Evolutionary conservation across 2,113 vertebrate species (phyloP), one percentile per base, ranked within the genome.

Genomic region (Turnix velox): DNA sequence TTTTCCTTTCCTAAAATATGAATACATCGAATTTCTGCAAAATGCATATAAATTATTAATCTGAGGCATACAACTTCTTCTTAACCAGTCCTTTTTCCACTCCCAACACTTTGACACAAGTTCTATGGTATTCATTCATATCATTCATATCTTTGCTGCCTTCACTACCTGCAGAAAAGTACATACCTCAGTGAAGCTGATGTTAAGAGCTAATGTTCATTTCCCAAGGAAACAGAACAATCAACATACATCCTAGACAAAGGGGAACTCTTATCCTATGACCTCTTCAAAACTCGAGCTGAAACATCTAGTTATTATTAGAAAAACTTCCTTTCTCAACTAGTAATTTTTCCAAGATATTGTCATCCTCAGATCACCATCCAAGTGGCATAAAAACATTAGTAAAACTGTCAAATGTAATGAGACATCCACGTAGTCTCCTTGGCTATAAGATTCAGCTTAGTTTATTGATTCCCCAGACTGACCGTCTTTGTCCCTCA

Each of bases 231-330:
- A 68, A 62, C 82, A 73, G 25, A 93, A 77, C 57, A 48, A 75
- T 12, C 28, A 42, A 51, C 51, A 69, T 3, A 3, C 31, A 90
- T 81, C 57, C 65, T 18, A 61, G 85, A 87, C 88, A 85, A 96
- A 92, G 35, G 58, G 25, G 16, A 96, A 74, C 74, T 10, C 87
- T 95, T 95, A 93, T 75, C 25, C 72, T 76, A 49, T 77, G 91
- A 96, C 74, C 79, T 91, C 75, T 61, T 85, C 76, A 78, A 78
- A 94, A 82, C 62, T 84, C 33, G 49, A 86, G 45, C 80, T 63
- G 84, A 84, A 87, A 68, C 73, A 66, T 68, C 96, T 92, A 96
- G 31, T 7, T 91, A 76, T 97, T 96, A 97, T 94, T 94, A 86
- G 81, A 97, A 97, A 97, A 94, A 95, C 71, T 92, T 95, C 79